These are phyloP conservation scores for Gryllus longicercus DNA, from an alignment of 2,888 invertebrate genomes.

Conservation along the genomic window DNA sequence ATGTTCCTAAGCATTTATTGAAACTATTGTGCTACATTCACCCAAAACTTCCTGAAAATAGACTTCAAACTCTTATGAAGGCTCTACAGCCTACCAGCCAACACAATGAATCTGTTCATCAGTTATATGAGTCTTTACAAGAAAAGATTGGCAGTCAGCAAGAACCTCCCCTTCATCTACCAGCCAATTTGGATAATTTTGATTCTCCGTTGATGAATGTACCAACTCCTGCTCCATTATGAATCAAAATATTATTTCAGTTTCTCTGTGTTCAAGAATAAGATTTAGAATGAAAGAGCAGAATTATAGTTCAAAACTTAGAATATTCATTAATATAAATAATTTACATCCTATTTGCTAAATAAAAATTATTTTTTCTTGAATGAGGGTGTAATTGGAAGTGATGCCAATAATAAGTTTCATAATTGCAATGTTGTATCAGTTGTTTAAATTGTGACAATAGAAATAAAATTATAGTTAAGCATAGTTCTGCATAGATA, in stretches of 20 bases:
- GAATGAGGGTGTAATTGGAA: too few species aligned
- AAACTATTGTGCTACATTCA: conserved; percentile 89
- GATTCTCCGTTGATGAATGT: conserved; percentile 83
- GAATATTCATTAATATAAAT: too few species aligned
- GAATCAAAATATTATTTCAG: background rate
- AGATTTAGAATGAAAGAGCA: too few species aligned
- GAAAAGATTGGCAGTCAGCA: conserved; percentile 73
- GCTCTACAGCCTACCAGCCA: conserved; percentile 64
- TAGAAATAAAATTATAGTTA: too few species aligned
- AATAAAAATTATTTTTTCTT: too few species aligned
- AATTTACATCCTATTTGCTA: too few species aligned
- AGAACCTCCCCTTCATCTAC: conserved; percentile 57
- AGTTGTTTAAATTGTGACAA: too few species aligned
- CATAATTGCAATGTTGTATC: too few species aligned
- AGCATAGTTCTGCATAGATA: too few species aligned
- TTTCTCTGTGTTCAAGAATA: too few species aligned
- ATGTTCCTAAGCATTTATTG: conserved; percentile 85
- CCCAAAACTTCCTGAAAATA: conserved; percentile 73
- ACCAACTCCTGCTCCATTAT: conserved; percentile 72
- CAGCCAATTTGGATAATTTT: conserved; percentile 68
- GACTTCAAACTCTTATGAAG: conserved; percentile 77
- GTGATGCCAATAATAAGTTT: too few species aligned
- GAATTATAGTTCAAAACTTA: too few species aligned
- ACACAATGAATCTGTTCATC: conserved; percentile 81
- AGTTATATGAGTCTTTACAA: conserved; percentile 69